Base-by-base conservation (phyloP, 2,797 vertebrate species). In the Cyprinella venusta region DNA sequence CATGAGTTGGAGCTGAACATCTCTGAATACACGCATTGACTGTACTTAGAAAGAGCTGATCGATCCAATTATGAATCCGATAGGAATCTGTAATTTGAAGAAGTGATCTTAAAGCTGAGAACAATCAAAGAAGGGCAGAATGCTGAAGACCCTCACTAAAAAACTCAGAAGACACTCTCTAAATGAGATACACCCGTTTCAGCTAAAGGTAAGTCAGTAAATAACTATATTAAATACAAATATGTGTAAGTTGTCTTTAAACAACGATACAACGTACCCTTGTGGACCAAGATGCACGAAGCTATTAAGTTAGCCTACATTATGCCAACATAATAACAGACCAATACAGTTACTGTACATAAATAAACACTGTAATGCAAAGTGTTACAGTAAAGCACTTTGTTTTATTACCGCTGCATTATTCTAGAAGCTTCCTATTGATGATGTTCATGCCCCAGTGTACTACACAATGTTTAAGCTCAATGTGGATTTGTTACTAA, bases 101-200 rank as follows among this genome's bases (percentile, higher is more conserved):
- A 90, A 88, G 89, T 86, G 87, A 59, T 50, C 79, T 80, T 63
- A 42, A 36, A 65, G 75, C 36, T 30, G 33, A 76, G 30, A 52
- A 15, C 15, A 64, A 82, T 67, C 79, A 85, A 86, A 74, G 76
- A 15, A 42, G 52, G 80, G 24, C 83, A 92, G 92, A 90, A 97
- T 97, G 97, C 92, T 98, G 88, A 97, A 96, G 94, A 94, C 96
- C 85, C 90, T 98, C 88, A 98, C 97, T 71, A 96, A 97, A 93
- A 97, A 97, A 91, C 95, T 98, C 50, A 94, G 95, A 90, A 95
- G 95, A 93, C 97, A 98, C 85, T 97, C 95, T 79, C 93, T 98
- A 84, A 97, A 94, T 87, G 97, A 98, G 90, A 96, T 97, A 9
- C 97, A 97, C 2, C 96, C 96, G 75, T 97, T 97, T 89, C 96